Conservation (phyloP, 2,888 invertebrate species). For the Odontocolon sp. region DNA sequence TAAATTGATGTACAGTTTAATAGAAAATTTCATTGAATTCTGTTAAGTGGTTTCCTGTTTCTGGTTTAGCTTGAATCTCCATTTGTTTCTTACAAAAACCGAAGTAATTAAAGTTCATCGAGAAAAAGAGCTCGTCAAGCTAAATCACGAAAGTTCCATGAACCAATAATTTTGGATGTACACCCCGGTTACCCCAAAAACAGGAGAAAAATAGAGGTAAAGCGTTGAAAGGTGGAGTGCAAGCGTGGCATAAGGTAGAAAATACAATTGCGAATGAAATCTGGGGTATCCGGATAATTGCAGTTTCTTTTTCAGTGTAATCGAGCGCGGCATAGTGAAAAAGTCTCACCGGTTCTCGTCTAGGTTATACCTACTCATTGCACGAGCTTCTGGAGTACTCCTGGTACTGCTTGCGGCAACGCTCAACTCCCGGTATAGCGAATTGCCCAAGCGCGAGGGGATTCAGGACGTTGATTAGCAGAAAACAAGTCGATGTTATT, state of each 20-base stretch:
- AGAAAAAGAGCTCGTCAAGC: no score
- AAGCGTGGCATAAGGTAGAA: constrained; percentile 18
- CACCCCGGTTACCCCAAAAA: not conserved
- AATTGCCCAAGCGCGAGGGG: constrained; percentile 9
- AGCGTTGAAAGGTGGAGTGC: constrained; percentile 26
- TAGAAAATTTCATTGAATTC: no score
- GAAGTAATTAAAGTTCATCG: no score
- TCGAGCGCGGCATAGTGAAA: constrained; percentile 7
- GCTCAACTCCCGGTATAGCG: no score
- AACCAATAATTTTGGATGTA: constrained; percentile 1
- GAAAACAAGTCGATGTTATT: constrained; percentile 67
- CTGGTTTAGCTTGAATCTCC: no score
- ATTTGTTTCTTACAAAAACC: no score
- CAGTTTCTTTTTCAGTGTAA: constrained; percentile 46
- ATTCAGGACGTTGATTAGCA: constrained; percentile 59
- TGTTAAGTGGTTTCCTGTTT: no score
- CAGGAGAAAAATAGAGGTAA: not conserved
- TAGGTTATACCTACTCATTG: constrained; percentile 1
- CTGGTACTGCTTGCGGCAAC: constrained; percentile 7
- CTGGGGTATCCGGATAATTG: constrained; percentile 49
- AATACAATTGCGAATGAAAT: constrained; percentile 47
- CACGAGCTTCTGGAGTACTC: not conserved
- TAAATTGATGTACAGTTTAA: no score
- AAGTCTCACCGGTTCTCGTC: constrained; percentile 11
- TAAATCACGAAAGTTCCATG: no score